Percentiles rank a stretch among this genome's conserved stretches.
Evolutionary conservation across 2,113 vertebrate species (phyloP).

Genomic region (Dromas ardeola): DNA sequence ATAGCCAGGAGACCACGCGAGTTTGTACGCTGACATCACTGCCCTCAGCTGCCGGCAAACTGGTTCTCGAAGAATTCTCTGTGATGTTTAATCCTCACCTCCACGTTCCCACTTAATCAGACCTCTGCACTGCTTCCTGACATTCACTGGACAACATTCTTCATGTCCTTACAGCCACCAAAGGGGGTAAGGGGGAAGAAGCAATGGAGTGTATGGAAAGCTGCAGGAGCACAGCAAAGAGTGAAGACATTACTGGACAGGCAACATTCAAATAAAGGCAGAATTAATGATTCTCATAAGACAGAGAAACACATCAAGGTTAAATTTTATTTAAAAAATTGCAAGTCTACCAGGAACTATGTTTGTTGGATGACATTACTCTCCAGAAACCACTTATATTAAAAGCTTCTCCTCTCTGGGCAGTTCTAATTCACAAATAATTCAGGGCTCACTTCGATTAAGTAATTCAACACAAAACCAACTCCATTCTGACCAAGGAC

Average conservation of each 20-base stretch:
- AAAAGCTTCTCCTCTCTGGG: constrained; percentile 10
- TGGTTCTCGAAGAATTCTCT: background rate
- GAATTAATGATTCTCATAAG: background rate
- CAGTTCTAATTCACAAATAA: constrained; percentile 14
- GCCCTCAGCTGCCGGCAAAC: background rate
- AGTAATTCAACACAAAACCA: background rate
- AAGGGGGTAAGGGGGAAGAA: background rate
- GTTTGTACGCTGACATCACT: background rate
- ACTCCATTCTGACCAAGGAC: background rate
- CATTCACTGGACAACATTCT: background rate
- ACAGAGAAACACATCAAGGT: background rate
- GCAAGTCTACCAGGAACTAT: constrained; percentile 37
- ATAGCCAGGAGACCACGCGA: background rate
- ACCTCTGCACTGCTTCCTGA: background rate
- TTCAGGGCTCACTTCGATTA: background rate
- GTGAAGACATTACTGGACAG: background rate
- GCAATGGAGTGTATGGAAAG: background rate
- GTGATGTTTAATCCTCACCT: background rate
- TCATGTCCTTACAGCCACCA: background rate
- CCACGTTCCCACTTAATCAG: background rate
- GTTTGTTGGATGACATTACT: background rate
- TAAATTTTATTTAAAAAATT: background rate
- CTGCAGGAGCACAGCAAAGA: constrained; percentile 2
- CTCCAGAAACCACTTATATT: background rate
- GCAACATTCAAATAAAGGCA: constrained; percentile 48